Base-by-base conservation (phyloP, 2,113 vertebrate species). In the Ictidomys tridecemlineatus region DNA sequence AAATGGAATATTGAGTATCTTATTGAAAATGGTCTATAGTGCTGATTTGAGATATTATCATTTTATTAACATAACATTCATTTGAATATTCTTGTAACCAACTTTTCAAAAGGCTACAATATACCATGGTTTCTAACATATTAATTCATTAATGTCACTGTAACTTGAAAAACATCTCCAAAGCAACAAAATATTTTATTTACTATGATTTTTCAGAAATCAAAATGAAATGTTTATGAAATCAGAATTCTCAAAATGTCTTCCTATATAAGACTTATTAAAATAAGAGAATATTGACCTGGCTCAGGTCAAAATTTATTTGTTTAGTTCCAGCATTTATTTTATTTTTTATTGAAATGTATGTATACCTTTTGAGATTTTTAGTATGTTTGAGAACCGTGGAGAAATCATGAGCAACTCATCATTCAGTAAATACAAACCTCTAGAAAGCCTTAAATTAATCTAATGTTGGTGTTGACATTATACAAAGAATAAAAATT, bases 11-110 rank as follows among this genome's bases (percentile, higher is more conserved):
- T 82, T 84, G 65, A 89, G 30, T n/a, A 91, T 82, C 58, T 58
- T 95, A 76, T 53, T 88, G 85, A 97, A 93, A 94, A 97, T 96
- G 92, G 93, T 65, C 85, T 96, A 85, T 83, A 72, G 91, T 97
- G 89, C 73, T 97, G 28, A 58, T 48, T 90, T 77, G 78, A 90
- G 80, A 93, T 28, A 42, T 70, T 72, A 45, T 42, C 53, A 18
- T 85, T 0, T 63, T 63, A 32, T 80, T 69, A 80, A 18, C 42
- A 18, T 32, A 61, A 73, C 22, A 61, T 82, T 84, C 4, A 30
- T 63, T 67, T 80, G 6, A 63, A 89, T 51, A 80, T 95, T 90
- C 32, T 89, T 94, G 87, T 65, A 86, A 93, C 3, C n/a, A 80
- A 79, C 5, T 76, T 56, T 94, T 87, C 56, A 48, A 45, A 93